Conservation (phyloP, 1,140 invertebrate genomes). For the Theocolax elegans region DNA sequence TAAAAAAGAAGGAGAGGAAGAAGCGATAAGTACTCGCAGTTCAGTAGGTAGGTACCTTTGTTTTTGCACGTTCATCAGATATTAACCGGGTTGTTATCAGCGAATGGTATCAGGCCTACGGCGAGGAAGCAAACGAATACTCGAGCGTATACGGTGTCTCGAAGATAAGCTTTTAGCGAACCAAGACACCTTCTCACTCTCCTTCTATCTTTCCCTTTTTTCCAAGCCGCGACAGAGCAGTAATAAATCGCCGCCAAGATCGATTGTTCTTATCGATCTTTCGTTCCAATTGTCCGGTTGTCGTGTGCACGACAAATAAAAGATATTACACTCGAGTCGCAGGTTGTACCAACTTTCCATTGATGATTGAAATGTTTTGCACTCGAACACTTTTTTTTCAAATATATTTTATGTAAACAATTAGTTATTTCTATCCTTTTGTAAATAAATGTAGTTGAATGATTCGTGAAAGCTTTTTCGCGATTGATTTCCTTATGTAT, state of each 20-base stretch:
- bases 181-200: slow-evolving; percentile 54
- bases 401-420: not conserved
- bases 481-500: too few relatives aligned
- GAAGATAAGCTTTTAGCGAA: slow-evolving; percentile 62
- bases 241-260: slow-evolving; percentile 59
- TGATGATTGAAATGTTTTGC: slow-evolving; percentile 5
- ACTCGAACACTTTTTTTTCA: not conserved
- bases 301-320: not conserved
- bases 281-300: slow-evolving; percentile 22
- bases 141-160: slow-evolving; percentile 54
- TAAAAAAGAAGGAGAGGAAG: slow-evolving; percentile 21
- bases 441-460: not conserved
- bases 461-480: too few relatives aligned
- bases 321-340: too few relatives aligned
- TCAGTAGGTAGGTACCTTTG: slow-evolving; percentile 50
- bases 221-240: slow-evolving; percentile 44
- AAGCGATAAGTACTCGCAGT: slow-evolving; percentile 37
- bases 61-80: slow-evolving; percentile 64
- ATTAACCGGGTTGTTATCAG: slow-evolving; percentile 60
- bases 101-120: slow-evolving; percentile 57
- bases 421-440: not conserved
- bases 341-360: too few relatives aligned
- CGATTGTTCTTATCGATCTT: slow-evolving; percentile 35
- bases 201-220: slow-evolving; percentile 3
- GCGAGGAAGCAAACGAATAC: slow-evolving; percentile 49